Evolutionary conservation across 2,113 vertebrate species (phyloP).

Genomic region (Holacanthus passer): DNA sequence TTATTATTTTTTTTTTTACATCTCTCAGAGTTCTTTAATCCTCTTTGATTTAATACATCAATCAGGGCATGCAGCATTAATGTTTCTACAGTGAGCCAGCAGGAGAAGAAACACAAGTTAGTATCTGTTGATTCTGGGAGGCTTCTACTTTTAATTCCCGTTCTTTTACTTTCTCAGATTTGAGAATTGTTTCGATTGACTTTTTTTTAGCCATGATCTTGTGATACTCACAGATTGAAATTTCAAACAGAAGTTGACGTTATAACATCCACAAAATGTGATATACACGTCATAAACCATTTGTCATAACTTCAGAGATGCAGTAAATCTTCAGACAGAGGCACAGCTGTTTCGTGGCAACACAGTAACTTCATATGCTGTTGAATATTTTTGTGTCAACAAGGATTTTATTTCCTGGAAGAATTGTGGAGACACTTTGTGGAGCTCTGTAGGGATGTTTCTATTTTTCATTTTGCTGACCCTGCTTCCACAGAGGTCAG

Average conservation of each 20-base stretch:
- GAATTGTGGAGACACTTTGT: conserved; percentile 3
- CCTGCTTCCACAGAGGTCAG: not conserved
- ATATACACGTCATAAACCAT: not conserved
- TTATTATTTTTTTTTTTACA: not conserved
- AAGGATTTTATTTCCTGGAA: not conserved
- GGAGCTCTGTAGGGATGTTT: not conserved
- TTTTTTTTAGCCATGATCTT: not conserved
- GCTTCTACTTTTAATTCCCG: not conserved
- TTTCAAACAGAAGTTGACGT: not conserved
- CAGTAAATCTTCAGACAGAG: not conserved
- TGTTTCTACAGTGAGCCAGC: not conserved
- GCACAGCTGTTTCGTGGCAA: not conserved
- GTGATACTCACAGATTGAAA: not conserved
- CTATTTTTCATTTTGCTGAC: not conserved
- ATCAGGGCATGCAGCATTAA: conserved; percentile 24
- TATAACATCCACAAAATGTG: not conserved
- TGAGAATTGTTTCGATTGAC: not conserved
- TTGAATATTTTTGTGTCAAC: not conserved
- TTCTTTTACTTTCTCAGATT: not conserved
- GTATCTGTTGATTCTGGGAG: not conserved
- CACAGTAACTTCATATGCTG: conserved; percentile 35
- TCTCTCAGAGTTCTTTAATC: conserved; percentile 5
- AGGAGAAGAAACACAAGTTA: not conserved
- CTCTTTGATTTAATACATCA: conserved; percentile 7
- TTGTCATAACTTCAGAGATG: conserved; percentile 22